These are phyloP conservation scores for Scolanthus callimorphus DNA, from an alignment of 92 coral and sea anemone genomes.

Conservation along the genomic window DNA sequence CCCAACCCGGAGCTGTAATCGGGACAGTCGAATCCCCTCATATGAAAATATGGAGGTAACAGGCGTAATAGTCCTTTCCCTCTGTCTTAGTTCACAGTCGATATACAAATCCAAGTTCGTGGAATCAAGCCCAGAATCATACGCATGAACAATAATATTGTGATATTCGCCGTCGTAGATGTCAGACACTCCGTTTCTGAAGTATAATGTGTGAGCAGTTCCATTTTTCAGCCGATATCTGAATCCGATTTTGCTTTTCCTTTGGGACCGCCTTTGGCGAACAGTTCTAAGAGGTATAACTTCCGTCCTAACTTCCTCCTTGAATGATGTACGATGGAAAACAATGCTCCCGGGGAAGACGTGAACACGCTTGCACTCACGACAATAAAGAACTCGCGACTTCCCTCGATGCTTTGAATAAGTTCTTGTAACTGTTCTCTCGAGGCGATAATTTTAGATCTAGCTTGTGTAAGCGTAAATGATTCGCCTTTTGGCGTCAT, in stretches of 20 bases:
- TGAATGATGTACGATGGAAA: constrained; percentile 50
- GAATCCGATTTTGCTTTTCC: constrained; percentile 30
- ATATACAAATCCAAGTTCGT: constrained; percentile 69
- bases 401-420: constrained; percentile 51
- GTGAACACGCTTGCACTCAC: constrained; percentile 9
- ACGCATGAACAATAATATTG: constrained; percentile 42
- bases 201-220: constrained; percentile 23
- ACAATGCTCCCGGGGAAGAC: constrained; percentile 30
- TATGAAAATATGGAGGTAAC: constrained; percentile 75
- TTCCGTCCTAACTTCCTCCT: constrained; percentile 19
- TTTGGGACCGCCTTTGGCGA: constrained; percentile 44
- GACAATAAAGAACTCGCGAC: constrained; percentile 40
- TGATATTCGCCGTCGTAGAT: constrained; percentile 46
- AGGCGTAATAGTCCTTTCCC: constrained; percentile 49
- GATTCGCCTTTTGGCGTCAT: constrained; percentile 7
- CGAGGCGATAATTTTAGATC: constrained; percentile 14
- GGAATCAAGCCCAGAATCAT: constrained; percentile 48
- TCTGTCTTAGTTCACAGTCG: constrained; percentile 67
- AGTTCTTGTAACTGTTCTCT: constrained; percentile 30
- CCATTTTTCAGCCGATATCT: constrained; percentile 63
- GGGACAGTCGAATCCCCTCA: constrained; percentile 57
- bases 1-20: constrained; percentile 82
- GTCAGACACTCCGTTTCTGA: constrained; percentile 24
- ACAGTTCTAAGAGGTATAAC: constrained; percentile 45
- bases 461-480: constrained; percentile 11